Base-by-base conservation (phyloP, 2,888 invertebrate genomes). In the Petrolisthes cinctipes region DNA sequence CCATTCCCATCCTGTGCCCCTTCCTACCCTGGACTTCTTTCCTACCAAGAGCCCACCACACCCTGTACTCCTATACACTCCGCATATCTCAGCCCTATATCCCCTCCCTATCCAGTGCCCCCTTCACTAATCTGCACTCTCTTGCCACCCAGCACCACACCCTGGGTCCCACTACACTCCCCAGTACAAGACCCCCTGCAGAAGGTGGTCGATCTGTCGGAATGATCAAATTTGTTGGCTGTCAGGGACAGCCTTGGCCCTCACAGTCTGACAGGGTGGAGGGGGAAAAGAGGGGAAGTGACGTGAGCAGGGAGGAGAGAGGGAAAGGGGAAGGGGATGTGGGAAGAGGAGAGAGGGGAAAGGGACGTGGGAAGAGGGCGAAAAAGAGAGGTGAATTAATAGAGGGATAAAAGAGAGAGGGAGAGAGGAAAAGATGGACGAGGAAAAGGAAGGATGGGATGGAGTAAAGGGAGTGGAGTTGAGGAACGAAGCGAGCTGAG, bases 151-250 rank as follows among this genome's bases (percentile, higher is more conserved):
- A 2, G 14, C 66, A 11, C 17, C 17, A 14, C 11, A 14, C 66
- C 17, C 66, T 14, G 11, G 66, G 14, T 3, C 66, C 17, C 17
- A 1, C 66, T 66, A 14, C 66, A 11, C 14, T 66, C 66, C 66
- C 66, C 17, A 14, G 11, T 14, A 14, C 66, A 11, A 6, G 51
- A 51, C 53, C 76, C 53, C 76, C 76, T 76, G 51, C 51, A 11
- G 37, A n/a, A n/a, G 83, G 75, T 54, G 54, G 75, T 20, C 83
- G 83, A 83, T 83, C 75, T 83, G 83, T 75, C 37, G 83, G 83
- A 83, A 83, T 83, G 83, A 83, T 83, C 83, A 83, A 57, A 83
- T 83, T 83, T 83, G 83, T 83, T 75, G 23, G 56, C 73, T 75
- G 83, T 75, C 83, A 83, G 56, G 71, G 75, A 14, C 83, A 83